Base-by-base conservation (phyloP, 2,113 vertebrate species). In the Cnemophilus loriae region DNA sequence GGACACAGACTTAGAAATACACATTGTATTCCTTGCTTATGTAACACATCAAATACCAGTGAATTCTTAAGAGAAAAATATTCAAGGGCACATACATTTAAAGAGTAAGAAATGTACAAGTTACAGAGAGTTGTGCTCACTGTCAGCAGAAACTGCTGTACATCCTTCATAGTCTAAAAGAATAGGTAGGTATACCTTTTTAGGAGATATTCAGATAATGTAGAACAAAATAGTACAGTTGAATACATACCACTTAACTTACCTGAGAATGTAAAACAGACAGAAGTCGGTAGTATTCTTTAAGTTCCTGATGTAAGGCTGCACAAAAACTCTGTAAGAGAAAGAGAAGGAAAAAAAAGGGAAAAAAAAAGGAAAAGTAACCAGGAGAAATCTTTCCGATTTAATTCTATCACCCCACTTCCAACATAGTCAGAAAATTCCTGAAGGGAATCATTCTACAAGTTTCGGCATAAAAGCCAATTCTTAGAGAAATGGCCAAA, bases 211-310 rank as follows among this genome's bases (percentile, higher is more conserved):
- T 69, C 28, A 39, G 18, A 37, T 42, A 69, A 83, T 0, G 7
- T 13, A 69, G 74, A 87, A 55, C 14, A 61, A 80, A 87, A 49
- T 4, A 69, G 32, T 12, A 5, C 79, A 80, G 49, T 22, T 80
- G 69, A 76, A 27, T 52, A 80, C 14, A 1, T 57, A 61, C 16
- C 55, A 69, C 50, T 68, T 73, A 76, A 71, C 59, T 86, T 97
- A 99, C 99, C 98, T 99, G 99, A 15, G 99, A 99, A 95, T 99
- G 99, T 67, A 99, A 97, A 77, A 99, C 99, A 33, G 99, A 99
- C 4, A 99, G 98, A 8, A 99, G 97, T 30, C 99, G 97, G 95
- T 99, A 99, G 96, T 99, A 99, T 69, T 99, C 99, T 96, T 99
- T 99, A 70, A 99, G 98, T 91, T 99, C 99, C 91, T 99, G 99